Percentiles rank a stretch among this genome's conserved stretches.
phyloP scores from a whole-genome alignment of 2,888 invertebrate genomes.

The Caenorhabditis zanzibari region DNA sequence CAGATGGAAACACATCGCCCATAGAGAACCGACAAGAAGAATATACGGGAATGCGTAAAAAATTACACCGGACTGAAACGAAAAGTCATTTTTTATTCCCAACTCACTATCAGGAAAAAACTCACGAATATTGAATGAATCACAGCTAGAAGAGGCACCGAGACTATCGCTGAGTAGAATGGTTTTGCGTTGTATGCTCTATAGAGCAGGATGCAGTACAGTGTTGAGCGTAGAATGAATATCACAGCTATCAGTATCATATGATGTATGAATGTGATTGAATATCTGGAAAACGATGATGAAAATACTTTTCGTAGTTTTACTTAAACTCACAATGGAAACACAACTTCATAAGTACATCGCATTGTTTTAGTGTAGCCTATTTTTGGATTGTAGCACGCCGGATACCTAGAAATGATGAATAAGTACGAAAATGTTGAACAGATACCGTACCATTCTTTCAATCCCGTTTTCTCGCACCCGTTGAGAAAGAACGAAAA shows the following conservation, averaged over 20 bases:
- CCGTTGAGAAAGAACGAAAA: conserved; percentile 90
- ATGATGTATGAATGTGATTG: conserved; percentile 74
- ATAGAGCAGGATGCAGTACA: conserved; percentile 68
- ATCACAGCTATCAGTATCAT: conserved; percentile 69
- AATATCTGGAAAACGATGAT: conserved; percentile 68
- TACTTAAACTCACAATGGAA: conserved; percentile 91
- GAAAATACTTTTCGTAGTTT: background rate
- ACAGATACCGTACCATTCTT: conserved; percentile 90
- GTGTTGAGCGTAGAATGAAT: conserved; percentile 73
- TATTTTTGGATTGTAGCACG: conserved; percentile 94
- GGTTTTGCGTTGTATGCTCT: conserved; percentile 67
- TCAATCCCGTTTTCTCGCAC: conserved; percentile 85
- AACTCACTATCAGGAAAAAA: too few relatives aligned
- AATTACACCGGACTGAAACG: conserved; percentile 79
- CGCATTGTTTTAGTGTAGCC: conserved; percentile 92
- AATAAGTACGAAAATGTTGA: background rate
- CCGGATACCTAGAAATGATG: conserved; percentile 86
- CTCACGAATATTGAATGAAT: conserved; percentile 75
- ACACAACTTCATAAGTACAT: conserved; percentile 98
- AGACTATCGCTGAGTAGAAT: conserved; percentile 77
- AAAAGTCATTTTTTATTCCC: too few relatives aligned
- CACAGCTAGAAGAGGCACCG: conserved; percentile 77
- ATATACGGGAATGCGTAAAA: conserved; percentile 78
- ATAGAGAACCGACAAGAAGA: conserved; percentile 68
- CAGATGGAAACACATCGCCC: conserved; percentile 76